Conservation (phyloP, 2,888 invertebrate species). For the Ophraella communa region DNA sequence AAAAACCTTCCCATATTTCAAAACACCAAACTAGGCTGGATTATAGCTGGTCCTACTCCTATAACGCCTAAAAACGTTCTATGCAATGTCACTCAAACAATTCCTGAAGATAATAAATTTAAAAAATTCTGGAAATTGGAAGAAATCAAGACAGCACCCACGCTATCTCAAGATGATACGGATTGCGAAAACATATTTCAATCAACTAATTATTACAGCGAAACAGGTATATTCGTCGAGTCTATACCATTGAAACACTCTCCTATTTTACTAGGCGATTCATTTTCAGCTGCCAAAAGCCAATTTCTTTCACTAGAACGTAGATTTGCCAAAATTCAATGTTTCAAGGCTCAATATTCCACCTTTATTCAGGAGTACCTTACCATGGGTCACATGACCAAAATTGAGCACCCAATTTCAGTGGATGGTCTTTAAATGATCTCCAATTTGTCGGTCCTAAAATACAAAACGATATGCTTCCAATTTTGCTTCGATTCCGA, state of each 20-base stretch:
- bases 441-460: conserved; percentile 22
- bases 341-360: neutral
- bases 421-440: conserved; percentile 23
- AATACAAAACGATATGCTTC: conserved; percentile 15
- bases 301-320: conserved; percentile 24
- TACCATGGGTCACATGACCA: conserved; percentile 26
- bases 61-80: neutral
- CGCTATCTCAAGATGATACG: conserved; percentile 6
- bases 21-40: no score
- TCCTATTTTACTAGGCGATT: no score
- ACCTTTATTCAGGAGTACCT: no score
- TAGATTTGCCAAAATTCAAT: conserved; percentile 5
- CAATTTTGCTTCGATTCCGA: conserved; percentile 14
- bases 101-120: conserved; percentile 26
- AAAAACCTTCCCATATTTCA: no score
- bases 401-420: no score
- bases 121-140: conserved; percentile 27
- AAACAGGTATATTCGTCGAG: no score
- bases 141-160: neutral
- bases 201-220: conserved; percentile 8
- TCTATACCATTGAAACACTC: no score
- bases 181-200: conserved; percentile 19
- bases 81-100: conserved; percentile 21
- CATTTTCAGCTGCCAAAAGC: no score
- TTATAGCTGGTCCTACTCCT: neutral